phyloP scores from a whole-genome alignment of 2,888 invertebrate species.

The Pollenia angustigena region DNA sequence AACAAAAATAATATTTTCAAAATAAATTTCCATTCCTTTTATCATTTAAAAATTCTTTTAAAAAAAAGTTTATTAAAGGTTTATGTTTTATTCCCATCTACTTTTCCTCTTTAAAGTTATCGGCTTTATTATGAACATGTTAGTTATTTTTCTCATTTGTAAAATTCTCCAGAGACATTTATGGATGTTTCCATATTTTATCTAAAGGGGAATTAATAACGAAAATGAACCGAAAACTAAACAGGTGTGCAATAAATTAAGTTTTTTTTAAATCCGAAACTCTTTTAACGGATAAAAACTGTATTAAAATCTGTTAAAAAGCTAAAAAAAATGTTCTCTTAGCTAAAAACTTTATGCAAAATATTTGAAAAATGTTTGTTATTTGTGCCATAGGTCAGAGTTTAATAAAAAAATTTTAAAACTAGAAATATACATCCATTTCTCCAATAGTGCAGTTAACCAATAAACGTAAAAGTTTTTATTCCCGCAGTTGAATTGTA shows the following conservation, averaged over 20 bases:
- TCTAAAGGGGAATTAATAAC: slow-evolving; percentile 23
- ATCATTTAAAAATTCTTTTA: not conserved
- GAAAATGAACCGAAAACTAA: slow-evolving; percentile 11
- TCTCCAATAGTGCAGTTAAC: too few species aligned
- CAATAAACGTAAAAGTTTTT: too few species aligned
- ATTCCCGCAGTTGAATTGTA: too few species aligned
- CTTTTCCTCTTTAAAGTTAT: not conserved
- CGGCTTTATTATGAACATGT: not conserved
- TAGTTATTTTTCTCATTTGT: not conserved
- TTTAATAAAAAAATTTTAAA: too few species aligned
- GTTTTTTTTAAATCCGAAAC: not conserved
- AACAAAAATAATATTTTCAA: too few species aligned
- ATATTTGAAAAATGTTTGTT: too few species aligned
- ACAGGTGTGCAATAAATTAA: not conserved
- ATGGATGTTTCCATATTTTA: slow-evolving; percentile 29
- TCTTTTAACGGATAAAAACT: not conserved
- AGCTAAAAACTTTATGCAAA: too few species aligned
- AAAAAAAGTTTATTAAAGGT: slow-evolving; percentile 14
- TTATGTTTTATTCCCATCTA: not conserved
- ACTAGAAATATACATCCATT: too few species aligned
- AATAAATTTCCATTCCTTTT: not conserved
- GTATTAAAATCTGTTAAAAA: too few species aligned
- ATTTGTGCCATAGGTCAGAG: too few species aligned
- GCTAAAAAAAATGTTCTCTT: too few species aligned
- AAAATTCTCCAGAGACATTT: slow-evolving; percentile 32